Evolutionary conservation across 2,113 vertebrate genomes (phyloP), one percentile per base, ranked within the genome.

Genomic region (Psittacula cyanocephala): DNA sequence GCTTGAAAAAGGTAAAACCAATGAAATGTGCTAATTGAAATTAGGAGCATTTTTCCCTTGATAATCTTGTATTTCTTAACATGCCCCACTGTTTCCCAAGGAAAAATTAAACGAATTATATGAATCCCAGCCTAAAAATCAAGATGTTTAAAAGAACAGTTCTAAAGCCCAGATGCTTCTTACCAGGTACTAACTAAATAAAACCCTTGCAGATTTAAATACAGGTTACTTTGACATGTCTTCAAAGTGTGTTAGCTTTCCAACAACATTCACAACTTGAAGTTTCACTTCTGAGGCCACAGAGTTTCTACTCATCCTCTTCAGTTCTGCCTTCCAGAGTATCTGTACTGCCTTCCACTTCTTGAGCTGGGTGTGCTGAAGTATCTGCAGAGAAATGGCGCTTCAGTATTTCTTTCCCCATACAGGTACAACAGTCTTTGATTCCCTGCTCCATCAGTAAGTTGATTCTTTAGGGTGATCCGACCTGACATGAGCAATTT

Each of bases 121-220:
- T 59, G 63, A 96, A 97, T 93, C 91, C 88, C 97, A 97, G 97
- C 96, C 97, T 96, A 76, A 96, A 97, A 97, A 92, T 89, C 91
- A 94, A 93, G 96, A 96, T 78, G 75, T 86, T 76, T 77, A 94
- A 95, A 96, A 93, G 94, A 97, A 96, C 97, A 97, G 96, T 97
- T 97, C 97, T 97, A 97, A 97, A 97, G 96, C 97, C 97, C 92
- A 91, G 78, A 95, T 1, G 46, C 93, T 96, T 96, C 96, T 93
- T 83, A 94, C 94, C 93, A 91, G 50, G 78, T 94, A 81, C 89
- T 97, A 97, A 91, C 96, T 96, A 97, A 94, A 91, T 92, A 90
- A 96, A 96, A 95, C 88, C 94, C 92, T 97, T 97, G 93, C 81
- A 87, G 83, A 88, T 86, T 95, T 94, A 96, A 95, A 97, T 94